Evolutionary conservation across 1,140 invertebrate genomes (phyloP), one percentile per base, ranked within the genome.

Genomic region (Calliphora vicina): DNA sequence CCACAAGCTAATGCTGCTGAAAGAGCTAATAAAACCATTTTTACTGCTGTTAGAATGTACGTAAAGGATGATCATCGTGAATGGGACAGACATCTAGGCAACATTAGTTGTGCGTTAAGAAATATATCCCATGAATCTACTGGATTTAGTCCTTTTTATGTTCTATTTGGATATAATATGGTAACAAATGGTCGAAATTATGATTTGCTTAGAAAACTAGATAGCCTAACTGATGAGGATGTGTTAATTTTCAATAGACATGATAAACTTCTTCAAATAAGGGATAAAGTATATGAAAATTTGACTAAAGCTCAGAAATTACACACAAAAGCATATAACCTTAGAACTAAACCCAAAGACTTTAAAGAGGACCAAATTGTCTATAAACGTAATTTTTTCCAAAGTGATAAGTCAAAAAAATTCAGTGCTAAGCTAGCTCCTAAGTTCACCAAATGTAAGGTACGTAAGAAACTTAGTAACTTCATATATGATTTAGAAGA

Each of bases 251-350:
- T 50, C 2, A 13, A 12, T 80, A 42, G 76, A 43, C 20, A 15
- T 42, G 76, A 80, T 43, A 42, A 8, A 80, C n/a, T 80, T 17
- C 35, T 4, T 8, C 17, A 29, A 8, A 80, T 80, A 3, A 10
- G 76, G 25, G 43, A 35, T 20, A 20, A 35, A 12, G 27, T 43
- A 8, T 15, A 29, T 9, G n/a, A 80, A 12, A 43, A 43, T 42
- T 43, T 80, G 35, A 29, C 15, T 10, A 35, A n/a, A 43, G 29
- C 76, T 35, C 20, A 43, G 9, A 27, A 80, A 80, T 12, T 23
- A 15, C 43, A 35, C 20, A 27, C 76, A 6, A 80, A 80, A 29
- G 35, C 26, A 25, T 80, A 80, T 29, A 80, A 80, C n/a, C 76
- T 80, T 17, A 6, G 76, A 3, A 43, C 35, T 20, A 42, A 17